phyloP scores from a whole-genome alignment of 2,888 invertebrate genomes.

The Melinopterus prodromus region DNA sequence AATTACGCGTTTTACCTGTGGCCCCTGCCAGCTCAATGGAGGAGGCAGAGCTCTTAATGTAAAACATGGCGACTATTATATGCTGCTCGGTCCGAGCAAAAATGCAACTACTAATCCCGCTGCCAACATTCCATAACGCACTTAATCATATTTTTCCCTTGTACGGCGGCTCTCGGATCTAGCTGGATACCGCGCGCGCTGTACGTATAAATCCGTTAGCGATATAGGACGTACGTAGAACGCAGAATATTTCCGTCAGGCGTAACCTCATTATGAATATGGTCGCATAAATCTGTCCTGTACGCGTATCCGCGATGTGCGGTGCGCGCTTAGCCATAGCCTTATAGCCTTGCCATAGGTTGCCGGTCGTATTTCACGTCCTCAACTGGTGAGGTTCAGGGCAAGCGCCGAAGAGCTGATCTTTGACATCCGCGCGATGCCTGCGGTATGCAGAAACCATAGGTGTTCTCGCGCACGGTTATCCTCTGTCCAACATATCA shows the following conservation, averaged over 20 bases:
- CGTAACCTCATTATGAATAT: slow-evolving; percentile 41
- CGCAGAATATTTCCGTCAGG: slow-evolving; percentile 42
- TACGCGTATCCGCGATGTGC: slow-evolving; percentile 31
- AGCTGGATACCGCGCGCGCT: background rate
- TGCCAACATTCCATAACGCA: slow-evolving; percentile 25
- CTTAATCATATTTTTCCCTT: slow-evolving; percentile 23
- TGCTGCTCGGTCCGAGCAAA: background rate
- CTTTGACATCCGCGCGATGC: background rate
- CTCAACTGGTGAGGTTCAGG: slow-evolving; percentile 10
- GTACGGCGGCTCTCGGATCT: background rate
- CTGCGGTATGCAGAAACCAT: background rate
- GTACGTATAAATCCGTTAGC: slow-evolving; percentile 38
- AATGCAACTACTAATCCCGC: slow-evolving; percentile 20
- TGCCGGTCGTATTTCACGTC: slow-evolving; percentile 17
- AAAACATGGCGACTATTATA: background rate
- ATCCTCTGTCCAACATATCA: background rate
- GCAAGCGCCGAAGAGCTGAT: slow-evolving; percentile 19
- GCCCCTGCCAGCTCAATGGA: slow-evolving; percentile 12
- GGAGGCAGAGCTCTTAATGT: slow-evolving; percentile 19
- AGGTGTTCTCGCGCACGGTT: background rate
- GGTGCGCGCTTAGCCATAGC: background rate
- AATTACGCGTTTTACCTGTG: background rate
- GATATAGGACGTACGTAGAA: slow-evolving; percentile 34
- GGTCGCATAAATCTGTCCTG: slow-evolving; percentile 37
- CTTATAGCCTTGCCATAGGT: background rate